Evolutionary conservation across 2,113 vertebrate species (phyloP).

Genomic region (Grammomys surdaster): DNA sequence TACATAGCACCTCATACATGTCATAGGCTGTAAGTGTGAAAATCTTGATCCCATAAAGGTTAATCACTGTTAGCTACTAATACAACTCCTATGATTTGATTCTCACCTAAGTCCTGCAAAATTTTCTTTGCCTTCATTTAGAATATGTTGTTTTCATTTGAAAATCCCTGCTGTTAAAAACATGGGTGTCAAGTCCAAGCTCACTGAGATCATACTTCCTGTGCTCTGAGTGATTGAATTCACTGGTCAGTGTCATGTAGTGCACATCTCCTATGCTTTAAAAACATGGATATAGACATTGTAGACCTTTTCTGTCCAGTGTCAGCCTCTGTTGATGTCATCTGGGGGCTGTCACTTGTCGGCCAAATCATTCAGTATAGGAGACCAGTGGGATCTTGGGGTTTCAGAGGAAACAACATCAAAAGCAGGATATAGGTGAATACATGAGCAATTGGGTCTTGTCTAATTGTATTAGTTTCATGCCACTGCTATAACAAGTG

Average conservation of each 20-base stretch:
- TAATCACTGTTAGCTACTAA: neutral
- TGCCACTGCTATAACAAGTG: neutral
- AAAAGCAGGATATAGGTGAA: neutral
- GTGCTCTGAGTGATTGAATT: neutral
- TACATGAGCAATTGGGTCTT: neutral
- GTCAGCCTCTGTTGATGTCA: neutral
- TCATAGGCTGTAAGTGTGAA: neutral
- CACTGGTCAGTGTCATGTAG: neutral
- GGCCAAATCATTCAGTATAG: neutral
- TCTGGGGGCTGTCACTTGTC: neutral
- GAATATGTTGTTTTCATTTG: neutral
- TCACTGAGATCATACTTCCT: neutral
- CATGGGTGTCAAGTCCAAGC: neutral
- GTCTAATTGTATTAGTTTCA: neutral
- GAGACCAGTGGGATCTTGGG: neutral
- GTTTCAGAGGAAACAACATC: neutral
- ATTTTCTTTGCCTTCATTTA: neutral
- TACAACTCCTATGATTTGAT: neutral
- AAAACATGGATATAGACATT: neutral
- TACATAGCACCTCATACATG: neutral
- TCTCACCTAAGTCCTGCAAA: neutral
- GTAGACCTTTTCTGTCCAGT: rapidly evolving
- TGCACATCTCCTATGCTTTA: neutral
- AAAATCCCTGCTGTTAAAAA: neutral
- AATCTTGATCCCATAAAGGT: neutral